phyloP scores from a whole-genome alignment of 2,888 invertebrate genomes.

The Pemphredon lugubris region DNA sequence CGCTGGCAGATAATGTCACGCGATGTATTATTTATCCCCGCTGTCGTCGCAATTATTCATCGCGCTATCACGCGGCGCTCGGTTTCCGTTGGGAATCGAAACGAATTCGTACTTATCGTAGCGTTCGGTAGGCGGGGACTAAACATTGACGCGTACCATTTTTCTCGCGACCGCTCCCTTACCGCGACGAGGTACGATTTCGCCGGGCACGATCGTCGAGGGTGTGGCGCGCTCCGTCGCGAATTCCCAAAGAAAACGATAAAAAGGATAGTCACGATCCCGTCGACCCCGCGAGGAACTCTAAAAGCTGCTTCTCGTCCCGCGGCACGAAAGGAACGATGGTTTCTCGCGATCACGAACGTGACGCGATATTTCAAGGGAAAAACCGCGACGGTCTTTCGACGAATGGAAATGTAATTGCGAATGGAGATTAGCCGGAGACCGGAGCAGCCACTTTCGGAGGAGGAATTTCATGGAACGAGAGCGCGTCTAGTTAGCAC shows the following conservation, averaged over 20 bases:
- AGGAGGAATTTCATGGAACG: conserved; percentile 61
- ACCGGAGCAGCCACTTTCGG: conserved; percentile 29
- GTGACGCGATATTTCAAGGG: neutral
- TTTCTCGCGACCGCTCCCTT: conserved; percentile 54
- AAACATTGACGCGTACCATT: conserved; percentile 59
- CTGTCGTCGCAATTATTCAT: conserved; percentile 78
- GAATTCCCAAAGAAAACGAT: conserved; percentile 24
- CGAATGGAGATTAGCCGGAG: conserved; percentile 57
- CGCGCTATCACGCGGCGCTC: conserved; percentile 70
- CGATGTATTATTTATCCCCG: conserved; percentile 77
- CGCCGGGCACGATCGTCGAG: conserved; percentile 22
- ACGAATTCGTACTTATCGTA: conserved; percentile 72
- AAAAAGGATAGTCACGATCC: neutral
- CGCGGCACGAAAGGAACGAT: too few species aligned
- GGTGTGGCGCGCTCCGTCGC: conserved; percentile 20
- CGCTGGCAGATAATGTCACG: conserved; percentile 74
- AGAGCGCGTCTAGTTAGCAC: conserved; percentile 70
- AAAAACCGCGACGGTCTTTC: conserved; percentile 19
- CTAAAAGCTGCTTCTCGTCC: neutral
- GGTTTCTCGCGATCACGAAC: too few species aligned
- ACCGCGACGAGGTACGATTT: conserved; percentile 29
- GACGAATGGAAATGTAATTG: conserved; percentile 58
- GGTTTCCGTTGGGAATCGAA: conserved; percentile 75
- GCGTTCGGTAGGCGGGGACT: conserved; percentile 41
- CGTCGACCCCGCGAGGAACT: neutral